Percentiles rank a stretch among this genome's conserved stretches.
These are phyloP conservation scores for Lampris incognitus DNA, from an alignment of 2,113 vertebrate species.

Conservation along the genomic window DNA sequence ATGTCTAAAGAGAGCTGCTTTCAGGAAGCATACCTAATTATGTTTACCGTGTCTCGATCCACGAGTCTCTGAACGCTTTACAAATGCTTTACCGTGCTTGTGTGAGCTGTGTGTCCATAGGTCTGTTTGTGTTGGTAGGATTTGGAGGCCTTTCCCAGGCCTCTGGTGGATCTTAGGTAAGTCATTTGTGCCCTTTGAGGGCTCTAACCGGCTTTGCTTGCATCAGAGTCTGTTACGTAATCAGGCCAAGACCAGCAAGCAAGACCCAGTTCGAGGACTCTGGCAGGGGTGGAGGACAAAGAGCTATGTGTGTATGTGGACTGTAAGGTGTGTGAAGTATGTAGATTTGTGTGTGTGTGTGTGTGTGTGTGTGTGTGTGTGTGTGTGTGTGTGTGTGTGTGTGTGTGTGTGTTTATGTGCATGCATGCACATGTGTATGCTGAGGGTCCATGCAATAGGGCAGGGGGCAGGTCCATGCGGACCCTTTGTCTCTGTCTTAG, in stretches of 20 bases:
- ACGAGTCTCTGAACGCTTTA: constrained; percentile 26
- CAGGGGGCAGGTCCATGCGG: constrained; percentile 17
- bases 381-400: neutral
- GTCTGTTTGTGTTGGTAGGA: constrained; percentile 14
- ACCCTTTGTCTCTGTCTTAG: constrained; percentile 26
- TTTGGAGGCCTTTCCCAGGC: constrained; percentile 40
- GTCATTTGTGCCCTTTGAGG: constrained; percentile 30
- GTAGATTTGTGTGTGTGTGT: constrained; percentile 1
- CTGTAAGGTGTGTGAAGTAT: neutral
- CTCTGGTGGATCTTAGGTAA: constrained; percentile 39
- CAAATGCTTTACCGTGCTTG: constrained; percentile 35
- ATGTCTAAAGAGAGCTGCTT: constrained; percentile 26
- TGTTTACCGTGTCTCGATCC: constrained; percentile 50
- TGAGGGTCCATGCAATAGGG: neutral
- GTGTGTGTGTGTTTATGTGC: neutral
- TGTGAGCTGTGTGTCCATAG: constrained; percentile 25
- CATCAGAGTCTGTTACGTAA: constrained; percentile 56
- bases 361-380: neutral
- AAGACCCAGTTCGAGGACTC: constrained; percentile 21
- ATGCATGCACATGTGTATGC: neutral
- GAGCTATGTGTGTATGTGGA: neutral
- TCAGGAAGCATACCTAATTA: constrained; percentile 40
- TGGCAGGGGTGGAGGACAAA: neutral
- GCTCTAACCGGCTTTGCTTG: constrained; percentile 64
- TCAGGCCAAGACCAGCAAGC: constrained; percentile 19